Evolutionary conservation across 2,113 vertebrate species (phyloP).

Genomic region (Vireo altiloquus): DNA sequence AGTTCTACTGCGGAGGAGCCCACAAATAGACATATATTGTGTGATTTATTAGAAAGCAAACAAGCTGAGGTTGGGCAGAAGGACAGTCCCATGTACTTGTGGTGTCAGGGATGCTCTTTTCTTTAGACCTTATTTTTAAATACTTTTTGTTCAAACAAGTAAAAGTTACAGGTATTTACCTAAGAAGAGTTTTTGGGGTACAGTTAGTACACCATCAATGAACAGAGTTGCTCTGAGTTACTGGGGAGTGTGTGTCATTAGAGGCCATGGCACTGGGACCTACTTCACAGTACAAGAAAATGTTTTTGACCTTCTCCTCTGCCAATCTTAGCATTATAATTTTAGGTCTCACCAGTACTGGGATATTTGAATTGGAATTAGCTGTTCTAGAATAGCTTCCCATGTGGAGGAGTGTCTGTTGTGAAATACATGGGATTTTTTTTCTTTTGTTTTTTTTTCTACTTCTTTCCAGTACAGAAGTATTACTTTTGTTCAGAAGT

Average conservation of each 20-base stretch:
- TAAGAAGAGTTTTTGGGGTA: not conserved
- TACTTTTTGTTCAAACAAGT: not conserved
- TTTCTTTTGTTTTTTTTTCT: not conserved
- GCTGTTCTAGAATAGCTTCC: not conserved
- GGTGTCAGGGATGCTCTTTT: not conserved
- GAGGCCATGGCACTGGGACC: not conserved
- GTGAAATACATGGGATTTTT: not conserved
- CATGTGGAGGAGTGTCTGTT: not conserved
- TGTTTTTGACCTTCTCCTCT: not conserved
- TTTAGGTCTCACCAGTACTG: not conserved
- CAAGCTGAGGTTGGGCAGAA: not conserved
- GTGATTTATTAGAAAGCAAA: not conserved
- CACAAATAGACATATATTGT: accelerated
- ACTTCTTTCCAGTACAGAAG: not conserved
- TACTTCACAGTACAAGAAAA: not conserved
- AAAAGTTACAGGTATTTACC: not conserved
- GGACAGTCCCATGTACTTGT: accelerated
- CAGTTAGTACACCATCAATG: not conserved
- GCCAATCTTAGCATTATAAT: not conserved
- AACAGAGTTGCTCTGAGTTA: not conserved
- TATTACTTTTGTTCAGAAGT: not conserved
- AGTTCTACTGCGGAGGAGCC: not conserved
- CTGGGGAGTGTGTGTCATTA: not conserved
- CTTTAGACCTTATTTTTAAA: not conserved
- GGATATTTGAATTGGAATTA: not conserved